Evolutionary conservation across 2,888 invertebrate species (phyloP), one percentile per base, ranked within the genome.

Genomic region (Lepidochrysops patricia): DNA sequence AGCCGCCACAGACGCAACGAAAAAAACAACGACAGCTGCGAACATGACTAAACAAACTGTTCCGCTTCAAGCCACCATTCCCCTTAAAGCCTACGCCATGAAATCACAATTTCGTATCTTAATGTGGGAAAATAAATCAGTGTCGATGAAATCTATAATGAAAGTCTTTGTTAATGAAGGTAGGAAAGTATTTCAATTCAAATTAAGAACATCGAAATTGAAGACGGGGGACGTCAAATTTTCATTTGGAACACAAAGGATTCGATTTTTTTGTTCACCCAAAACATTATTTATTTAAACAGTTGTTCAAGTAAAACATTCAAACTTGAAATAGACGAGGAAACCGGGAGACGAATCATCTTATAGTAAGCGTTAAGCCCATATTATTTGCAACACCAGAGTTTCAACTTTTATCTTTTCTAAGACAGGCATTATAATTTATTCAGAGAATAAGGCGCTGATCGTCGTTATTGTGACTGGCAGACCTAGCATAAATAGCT

Each of bases 81-180:
- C 71, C 74, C 83, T 83, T 88, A 87, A 84, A 80, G 84, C 78
- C 80, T 84, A 77, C 75, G 70, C 82, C 84, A 73, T 82, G 80
- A 84, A 85, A 88, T 88, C 77, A 60, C 43, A 75, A 84, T 84
- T 84, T 80, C 72, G 75, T 75, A 74, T 74, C 5, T 71, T 75
- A 77, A 82, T 74, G 72, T 70, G 74, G 81, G 72, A 68, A 72
- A 74, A 79, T 72, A 79, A 79, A 77, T 76, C 74, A 77, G 27
- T 72, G 66, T 70, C 69, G 71, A 65, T 73, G 64, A 73, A 75
- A 77, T 72, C 77, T 9, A 9, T 29, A 29, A 29, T 29, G 29
- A 29, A 19, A 19, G 4, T 19, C n/a, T n/a, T n/a, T n/a, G n/a
- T n/a, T n/a, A n/a, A 29, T 29, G 29, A 29, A 19, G 43, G 4